Conservation (phyloP, 2,113 vertebrate species). For the Vanacampus margaritifer region DNA sequence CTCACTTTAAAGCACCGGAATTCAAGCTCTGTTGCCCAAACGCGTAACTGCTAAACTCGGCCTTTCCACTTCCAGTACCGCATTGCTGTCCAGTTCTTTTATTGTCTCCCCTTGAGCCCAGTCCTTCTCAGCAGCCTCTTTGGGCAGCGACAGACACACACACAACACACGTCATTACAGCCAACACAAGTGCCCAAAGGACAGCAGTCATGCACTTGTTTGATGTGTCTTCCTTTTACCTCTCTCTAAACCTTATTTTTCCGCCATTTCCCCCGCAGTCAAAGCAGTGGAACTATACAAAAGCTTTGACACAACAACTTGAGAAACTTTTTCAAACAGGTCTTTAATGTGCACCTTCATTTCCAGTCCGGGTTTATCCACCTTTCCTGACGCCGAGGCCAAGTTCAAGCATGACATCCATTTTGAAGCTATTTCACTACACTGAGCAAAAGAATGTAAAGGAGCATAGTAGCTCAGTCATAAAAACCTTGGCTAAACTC, state of each 20-base stretch:
- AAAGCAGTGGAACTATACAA: conserved; percentile 21
- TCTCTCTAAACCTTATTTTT: conserved; percentile 15
- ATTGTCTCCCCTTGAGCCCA: conserved; percentile 42
- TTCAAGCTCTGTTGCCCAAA: conserved; percentile 29
- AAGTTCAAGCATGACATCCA: background rate
- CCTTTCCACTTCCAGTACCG: background rate
- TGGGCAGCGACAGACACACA: conserved; percentile 27
- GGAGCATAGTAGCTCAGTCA: background rate
- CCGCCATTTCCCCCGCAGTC: conserved; percentile 15
- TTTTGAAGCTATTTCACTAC: background rate
- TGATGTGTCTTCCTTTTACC: conserved; percentile 42
- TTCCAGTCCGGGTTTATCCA: background rate
- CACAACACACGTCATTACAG: conserved; percentile 39
- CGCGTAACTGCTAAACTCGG: conserved; percentile 28
- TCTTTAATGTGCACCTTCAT: conserved; percentile 25
- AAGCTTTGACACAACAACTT: conserved; percentile 44
- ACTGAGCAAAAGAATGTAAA: background rate
- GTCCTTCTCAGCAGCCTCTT: conserved; percentile 18
- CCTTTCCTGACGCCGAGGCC: background rate
- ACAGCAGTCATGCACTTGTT: conserved; percentile 54
- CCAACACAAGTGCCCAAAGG: conserved; percentile 49
- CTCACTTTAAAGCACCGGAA: conserved; percentile 45
- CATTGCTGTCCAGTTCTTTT: conserved; percentile 24
- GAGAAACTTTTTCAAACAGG: conserved; percentile 40
- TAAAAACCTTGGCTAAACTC: background rate